Evolutionary conservation across 1,140 invertebrate genomes (phyloP).

Genomic region (Gonatopus flavifemur): DNA sequence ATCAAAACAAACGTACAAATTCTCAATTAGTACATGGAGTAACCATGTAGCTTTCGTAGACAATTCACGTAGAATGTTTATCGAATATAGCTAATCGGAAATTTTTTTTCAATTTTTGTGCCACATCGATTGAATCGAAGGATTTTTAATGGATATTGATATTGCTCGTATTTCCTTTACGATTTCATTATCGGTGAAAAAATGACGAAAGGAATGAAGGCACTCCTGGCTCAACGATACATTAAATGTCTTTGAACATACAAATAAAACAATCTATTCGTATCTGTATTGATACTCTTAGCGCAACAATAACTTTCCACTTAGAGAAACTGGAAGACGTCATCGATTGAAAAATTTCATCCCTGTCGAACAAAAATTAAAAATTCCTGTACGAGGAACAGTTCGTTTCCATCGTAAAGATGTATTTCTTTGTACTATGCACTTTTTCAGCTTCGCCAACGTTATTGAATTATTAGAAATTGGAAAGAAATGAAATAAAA

Average conservation of each 20-base stretch:
- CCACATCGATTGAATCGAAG: background rate
- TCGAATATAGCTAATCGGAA: background rate
- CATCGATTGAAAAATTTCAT: constrained; percentile 2
- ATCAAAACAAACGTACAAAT: too few species aligned
- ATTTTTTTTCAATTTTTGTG: background rate
- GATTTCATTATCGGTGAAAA: background rate
- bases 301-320: background rate
- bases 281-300: background rate
- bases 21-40: too few species aligned
- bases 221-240: constrained; percentile 29
- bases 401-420: too few species aligned
- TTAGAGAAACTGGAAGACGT: constrained; percentile 10
- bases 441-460: too few species aligned
- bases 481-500: too few species aligned
- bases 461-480: too few species aligned
- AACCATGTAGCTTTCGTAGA: too few species aligned
- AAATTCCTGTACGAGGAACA: background rate
- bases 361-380: background rate
- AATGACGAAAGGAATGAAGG: constrained; percentile 18
- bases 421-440: too few species aligned
- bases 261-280: background rate
- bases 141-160: too few species aligned
- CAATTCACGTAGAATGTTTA: too few species aligned
- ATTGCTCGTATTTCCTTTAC: background rate
- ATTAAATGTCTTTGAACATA: constrained; percentile 1